A percentile compares a stretch with the other conserved stretches of the same genome.
phyloP scores from a whole-genome alignment of 2,113 vertebrate species.

The Zootoca vivipara region DNA sequence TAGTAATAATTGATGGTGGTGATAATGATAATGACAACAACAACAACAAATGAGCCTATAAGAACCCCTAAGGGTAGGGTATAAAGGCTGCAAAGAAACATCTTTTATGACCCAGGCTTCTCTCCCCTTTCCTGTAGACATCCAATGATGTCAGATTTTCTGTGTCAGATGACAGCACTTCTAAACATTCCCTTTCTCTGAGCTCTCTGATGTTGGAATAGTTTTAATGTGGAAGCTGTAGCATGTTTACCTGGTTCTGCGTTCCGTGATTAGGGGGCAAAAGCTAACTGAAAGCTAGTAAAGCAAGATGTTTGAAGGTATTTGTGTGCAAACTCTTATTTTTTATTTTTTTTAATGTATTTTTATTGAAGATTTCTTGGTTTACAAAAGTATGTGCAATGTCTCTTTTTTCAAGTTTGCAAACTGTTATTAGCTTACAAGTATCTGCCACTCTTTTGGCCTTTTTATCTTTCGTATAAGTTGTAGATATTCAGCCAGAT shows the following conservation, averaged over 20 bases:
- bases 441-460: not conserved
- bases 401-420: too few species aligned
- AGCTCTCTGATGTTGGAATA: not conserved
- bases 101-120: not conserved
- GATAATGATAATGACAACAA: too few species aligned
- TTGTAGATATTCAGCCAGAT: conserved; percentile 84
- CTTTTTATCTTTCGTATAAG: conserved; percentile 67
- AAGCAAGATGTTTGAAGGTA: not conserved
- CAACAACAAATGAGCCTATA: too few species aligned
- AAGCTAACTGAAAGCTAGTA: not conserved
- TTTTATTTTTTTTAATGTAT: not conserved
- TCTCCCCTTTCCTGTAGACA: not conserved
- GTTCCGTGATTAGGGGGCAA: not conserved
- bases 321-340: not conserved
- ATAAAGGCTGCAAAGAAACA: not conserved
- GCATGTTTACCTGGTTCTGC: not conserved
- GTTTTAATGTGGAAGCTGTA: not conserved
- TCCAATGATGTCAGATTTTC: not conserved
- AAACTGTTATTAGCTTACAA: not conserved
- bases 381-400: too few species aligned
- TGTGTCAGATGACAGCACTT: not conserved
- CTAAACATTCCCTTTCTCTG: not conserved
- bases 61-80: too few species aligned
- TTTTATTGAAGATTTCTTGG: too few species aligned
- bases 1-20: too few species aligned